Base-by-base conservation (phyloP, 2,888 invertebrate species). In the Trissolcus brochymenae region DNA sequence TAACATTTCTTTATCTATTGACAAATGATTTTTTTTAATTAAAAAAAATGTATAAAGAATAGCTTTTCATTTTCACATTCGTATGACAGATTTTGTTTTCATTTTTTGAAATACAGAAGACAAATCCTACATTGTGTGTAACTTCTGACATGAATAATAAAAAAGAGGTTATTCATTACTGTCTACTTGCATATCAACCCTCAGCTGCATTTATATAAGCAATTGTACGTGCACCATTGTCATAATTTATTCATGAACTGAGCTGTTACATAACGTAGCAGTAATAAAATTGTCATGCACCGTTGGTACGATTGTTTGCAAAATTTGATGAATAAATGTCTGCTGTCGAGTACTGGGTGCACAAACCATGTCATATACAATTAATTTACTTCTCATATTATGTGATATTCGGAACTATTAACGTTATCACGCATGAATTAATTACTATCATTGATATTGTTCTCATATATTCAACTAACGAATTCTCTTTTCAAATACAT, bases 161-260 rank as follows among this genome's bases (percentile, higher is more conserved):
- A 72, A 72, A 60, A 49, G 35, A 55, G 54, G 53, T 72, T 65
- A 72, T 72, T 72, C 72, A 60, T 65, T 72, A 72, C 19, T 46
- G 71, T 71, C 57, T 71, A 62, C 49, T 71, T 62, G 62, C 9
- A 35, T 46, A 54, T 64, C 53, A 64, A 64, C 71, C 40, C 59
- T 59, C 43, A 70, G 61, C 54, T 53, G 17, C 57, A 51, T 62
- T 71, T 62, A 57, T 53, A 56, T 35, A 57, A 64, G 51, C 29
- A 71, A 64, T 43, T 43, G 43, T 35, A 43, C 41, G 29, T 25
- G 56, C 40, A 61, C 46, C 21, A 61, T 68, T 50, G 17, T 40
- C 55, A 61, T 70, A 54, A 68, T 60, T 61, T 25, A 55, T 70
- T 55, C 61, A 70, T 49, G 40, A 61, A 29, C 29, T 54, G 49